phyloP scores from a whole-genome alignment of 2,797 vertebrate genomes.

The Galagoides demidoff region DNA sequence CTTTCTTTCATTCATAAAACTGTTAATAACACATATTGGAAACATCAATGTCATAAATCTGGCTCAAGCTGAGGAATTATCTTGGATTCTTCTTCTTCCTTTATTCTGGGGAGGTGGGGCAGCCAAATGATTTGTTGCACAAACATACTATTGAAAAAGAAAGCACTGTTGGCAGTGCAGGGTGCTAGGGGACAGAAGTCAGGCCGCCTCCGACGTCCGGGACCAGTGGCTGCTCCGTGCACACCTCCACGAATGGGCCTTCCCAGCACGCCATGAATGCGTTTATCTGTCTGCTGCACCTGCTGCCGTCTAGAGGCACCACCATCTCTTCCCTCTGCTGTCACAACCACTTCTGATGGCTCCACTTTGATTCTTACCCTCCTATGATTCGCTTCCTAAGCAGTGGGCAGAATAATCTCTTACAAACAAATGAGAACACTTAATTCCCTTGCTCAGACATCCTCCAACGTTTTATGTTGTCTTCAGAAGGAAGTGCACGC shows the following conservation, averaged over 20 bases:
- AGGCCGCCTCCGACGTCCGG: not conserved
- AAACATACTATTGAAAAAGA: constrained; percentile 18
- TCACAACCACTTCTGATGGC: not conserved
- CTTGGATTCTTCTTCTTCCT: not conserved
- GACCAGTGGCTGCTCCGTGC: too few relatives aligned
- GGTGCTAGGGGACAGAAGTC: not conserved
- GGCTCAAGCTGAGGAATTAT: not conserved
- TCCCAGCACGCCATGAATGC: not conserved
- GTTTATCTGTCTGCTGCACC: not conserved
- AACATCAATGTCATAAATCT: not conserved
- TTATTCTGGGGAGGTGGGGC: not conserved
- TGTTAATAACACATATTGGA: not conserved
- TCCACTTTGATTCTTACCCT: not conserved
- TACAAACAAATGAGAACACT: not conserved
- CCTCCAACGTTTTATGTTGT: not conserved
- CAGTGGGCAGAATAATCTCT: not conserved
- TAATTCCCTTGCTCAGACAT: constrained; percentile 21
- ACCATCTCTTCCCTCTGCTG: not conserved
- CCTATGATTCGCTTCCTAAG: constrained; percentile 5
- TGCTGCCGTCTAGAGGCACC: not conserved
- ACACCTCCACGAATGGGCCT: not conserved
- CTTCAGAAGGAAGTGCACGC: not conserved
- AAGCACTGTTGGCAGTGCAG: not conserved
- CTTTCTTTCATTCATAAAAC: not conserved
- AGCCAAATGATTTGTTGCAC: not conserved